Percentiles rank a stretch among this genome's conserved stretches.
These are phyloP conservation scores for Calliphora vomitoria DNA, from an alignment of 2,888 invertebrate species.

Conservation along the genomic window DNA sequence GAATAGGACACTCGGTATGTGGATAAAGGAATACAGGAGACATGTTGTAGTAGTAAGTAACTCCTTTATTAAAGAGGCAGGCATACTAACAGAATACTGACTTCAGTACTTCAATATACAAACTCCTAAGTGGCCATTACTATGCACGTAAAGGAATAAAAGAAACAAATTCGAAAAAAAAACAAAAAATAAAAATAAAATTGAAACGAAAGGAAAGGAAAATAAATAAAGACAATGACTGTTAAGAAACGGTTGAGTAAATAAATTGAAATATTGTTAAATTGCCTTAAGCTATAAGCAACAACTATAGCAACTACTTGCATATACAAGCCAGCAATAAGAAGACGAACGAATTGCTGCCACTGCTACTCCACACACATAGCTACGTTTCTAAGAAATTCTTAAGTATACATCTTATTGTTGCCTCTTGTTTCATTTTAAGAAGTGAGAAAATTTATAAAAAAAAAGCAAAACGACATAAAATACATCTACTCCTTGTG, in stretches of 20 bases:
- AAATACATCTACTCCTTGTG: neutral
- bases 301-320: constrained; percentile 1
- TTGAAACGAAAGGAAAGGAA: neutral
- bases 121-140: constrained; percentile 47
- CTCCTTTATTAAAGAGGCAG: constrained; percentile 14
- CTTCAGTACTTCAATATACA: constrained; percentile 7
- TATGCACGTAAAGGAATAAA: constrained; percentile 3
- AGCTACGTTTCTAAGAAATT: constrained; percentile 51
- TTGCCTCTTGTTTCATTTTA: constrained; percentile 43
- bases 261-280: constrained; percentile 72
- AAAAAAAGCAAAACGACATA: constrained; percentile 29
- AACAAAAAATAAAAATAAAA: neutral
- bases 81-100: neutral
- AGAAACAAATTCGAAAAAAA: constrained; percentile 25
- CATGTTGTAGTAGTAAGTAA: constrained; percentile 3
- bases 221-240: constrained; percentile 65
- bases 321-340: neutral
- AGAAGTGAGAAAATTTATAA: constrained; percentile 60
- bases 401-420: constrained; percentile 17
- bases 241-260: constrained; percentile 69
- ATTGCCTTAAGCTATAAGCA: constrained; percentile 66
- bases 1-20: neutral
- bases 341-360: constrained; percentile 28
- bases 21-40: neutral
- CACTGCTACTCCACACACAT: neutral